Base-by-base conservation (phyloP, 2,888 invertebrate species). In the Dendrolimus pini region DNA sequence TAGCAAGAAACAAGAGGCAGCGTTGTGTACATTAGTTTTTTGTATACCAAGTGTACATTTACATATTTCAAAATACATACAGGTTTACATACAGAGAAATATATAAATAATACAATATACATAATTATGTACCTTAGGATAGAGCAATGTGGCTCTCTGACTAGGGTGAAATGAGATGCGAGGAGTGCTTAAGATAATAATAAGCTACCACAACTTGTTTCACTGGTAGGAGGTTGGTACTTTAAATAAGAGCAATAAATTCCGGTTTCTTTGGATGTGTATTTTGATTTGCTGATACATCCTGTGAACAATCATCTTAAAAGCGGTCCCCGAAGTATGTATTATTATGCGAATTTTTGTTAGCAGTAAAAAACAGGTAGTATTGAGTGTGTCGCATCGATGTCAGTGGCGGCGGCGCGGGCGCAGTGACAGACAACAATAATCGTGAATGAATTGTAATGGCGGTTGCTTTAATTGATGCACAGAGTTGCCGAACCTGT, bases 401-500 rank as follows among this genome's bases (percentile, higher is more conserved):
- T 72, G 74, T 79, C 78, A 70, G 66, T 62, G 64, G 65, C 59
- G 64, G 65, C 70, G 75, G 72, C 74, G 77, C 76, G 62, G 64
- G 71, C 76, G 76, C 79, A 72, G 74, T 67, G 68, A 75, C 67
- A 77, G 77, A 81, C 80, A 82, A 83, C 83, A 85, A 83, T 85
- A 85, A 85, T 86, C 77, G 75, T 87, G 86, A 89, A 84, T 86
- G 84, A 87, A 85, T 83, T 81, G 85, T 83, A 82, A 84, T 85
- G 79, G 77, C 76, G 71, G 76, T 65, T 69, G 70, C 72, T 80
- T 85, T 85, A 87, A 87, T 87, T 85, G 82, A 83, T 81, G 80
- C 66, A 65, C 58, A 75, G 67, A 58, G 62, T 62, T 67, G 73
- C 69, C 66, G 75, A 73, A 80, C 80, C 77, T 78, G 83, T 80